These are phyloP conservation scores for Drosophila baimaii DNA, from an alignment of 1,140 invertebrate species.

Conservation along the genomic window DNA sequence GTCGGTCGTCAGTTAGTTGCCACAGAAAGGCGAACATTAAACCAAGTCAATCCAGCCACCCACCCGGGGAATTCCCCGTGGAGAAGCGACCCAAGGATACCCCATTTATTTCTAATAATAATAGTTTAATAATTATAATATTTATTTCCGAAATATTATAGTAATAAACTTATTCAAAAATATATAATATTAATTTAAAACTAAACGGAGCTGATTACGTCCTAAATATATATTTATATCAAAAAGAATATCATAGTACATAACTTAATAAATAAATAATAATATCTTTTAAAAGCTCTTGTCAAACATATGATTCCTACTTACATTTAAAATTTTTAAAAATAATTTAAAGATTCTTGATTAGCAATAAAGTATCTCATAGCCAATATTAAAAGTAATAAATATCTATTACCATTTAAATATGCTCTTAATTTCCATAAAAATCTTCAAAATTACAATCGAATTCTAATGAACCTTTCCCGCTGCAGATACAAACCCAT, in stretches of 20 bases:
- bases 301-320: not conserved
- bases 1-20: conserved; percentile 64
- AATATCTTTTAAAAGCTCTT: too few species aligned
- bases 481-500: conserved; percentile 2
- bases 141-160: not conserved
- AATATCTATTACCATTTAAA: too few species aligned
- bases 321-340: not conserved
- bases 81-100: conserved; percentile 14
- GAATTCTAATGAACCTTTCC: not conserved
- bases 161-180: not conserved
- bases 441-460: not conserved
- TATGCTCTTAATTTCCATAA: not conserved
- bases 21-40: conserved; percentile 66
- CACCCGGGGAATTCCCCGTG: conserved; percentile 3
- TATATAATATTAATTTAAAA: not conserved
- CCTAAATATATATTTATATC: too few species aligned
- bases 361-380: too few species aligned
- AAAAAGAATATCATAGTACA: too few species aligned
- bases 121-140: not conserved
- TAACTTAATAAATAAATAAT: too few species aligned
- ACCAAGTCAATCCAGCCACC: conserved; percentile 57
- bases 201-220: not conserved
- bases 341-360: too few species aligned
- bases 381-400: too few species aligned
- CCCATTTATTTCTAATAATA: not conserved